Conservation (phyloP, 2,113 vertebrate genomes). For the Psittacus erithacus region DNA sequence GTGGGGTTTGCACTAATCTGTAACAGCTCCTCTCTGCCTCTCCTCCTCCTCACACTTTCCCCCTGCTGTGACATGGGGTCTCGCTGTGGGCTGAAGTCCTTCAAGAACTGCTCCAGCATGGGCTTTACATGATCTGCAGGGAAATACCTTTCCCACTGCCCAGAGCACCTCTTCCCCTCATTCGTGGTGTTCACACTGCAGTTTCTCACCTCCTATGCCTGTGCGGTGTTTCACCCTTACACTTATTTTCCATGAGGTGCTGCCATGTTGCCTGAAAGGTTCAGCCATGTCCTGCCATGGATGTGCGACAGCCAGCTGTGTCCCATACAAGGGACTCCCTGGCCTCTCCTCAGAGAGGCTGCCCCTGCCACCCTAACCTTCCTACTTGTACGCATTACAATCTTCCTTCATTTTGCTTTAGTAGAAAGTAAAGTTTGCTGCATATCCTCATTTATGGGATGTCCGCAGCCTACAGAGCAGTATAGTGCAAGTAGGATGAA, state of each 20-base stretch:
- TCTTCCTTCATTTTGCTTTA: background rate
- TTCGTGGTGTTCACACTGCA: background rate
- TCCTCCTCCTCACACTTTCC: background rate
- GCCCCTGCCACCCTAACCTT: background rate
- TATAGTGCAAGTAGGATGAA: background rate
- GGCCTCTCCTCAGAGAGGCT: background rate
- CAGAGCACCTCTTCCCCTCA: background rate
- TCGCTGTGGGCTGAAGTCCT: background rate
- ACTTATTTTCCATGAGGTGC: rapidly evolving
- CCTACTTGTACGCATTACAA: background rate
- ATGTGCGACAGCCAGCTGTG: background rate
- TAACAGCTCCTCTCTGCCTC: background rate
- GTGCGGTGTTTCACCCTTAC: background rate
- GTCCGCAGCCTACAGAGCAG: background rate
- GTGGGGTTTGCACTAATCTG: background rate
- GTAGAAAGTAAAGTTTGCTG: background rate
- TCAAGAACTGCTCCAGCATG: background rate
- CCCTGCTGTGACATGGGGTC: too few relatives aligned
- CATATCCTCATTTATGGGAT: background rate
- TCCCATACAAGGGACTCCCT: rapidly evolving
- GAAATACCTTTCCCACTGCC: background rate
- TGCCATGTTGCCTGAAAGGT: background rate
- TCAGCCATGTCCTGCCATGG: background rate
- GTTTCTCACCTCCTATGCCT: background rate
- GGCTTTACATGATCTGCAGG: background rate